These are phyloP conservation scores for Volucella inflata DNA, from an alignment of 2,888 invertebrate species.

Conservation along the genomic window DNA sequence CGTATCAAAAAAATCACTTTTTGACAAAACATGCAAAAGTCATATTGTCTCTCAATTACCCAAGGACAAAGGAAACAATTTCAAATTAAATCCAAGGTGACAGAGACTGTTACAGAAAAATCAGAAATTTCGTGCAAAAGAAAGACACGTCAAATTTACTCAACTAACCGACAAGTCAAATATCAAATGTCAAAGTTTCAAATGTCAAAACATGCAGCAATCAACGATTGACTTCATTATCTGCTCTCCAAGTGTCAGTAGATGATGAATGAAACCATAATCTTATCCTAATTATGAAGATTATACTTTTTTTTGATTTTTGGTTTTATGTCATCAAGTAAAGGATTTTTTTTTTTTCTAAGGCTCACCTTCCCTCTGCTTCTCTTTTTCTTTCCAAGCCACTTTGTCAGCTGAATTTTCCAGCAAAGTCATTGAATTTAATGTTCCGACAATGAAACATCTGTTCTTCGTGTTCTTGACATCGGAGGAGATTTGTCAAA, in stretches of 20 bases:
- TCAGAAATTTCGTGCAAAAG: neutral
- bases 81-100: constrained; percentile 9
- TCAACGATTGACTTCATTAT: constrained; percentile 51
- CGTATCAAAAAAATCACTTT: constrained; percentile 37
- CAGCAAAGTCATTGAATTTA: constrained; percentile 59
- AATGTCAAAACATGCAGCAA: constrained; percentile 38
- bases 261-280: constrained; percentile 37
- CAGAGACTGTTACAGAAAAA: constrained; percentile 3
- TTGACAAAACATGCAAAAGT: constrained; percentile 66
- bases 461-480: constrained; percentile 44
- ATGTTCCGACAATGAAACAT: constrained; percentile 59
- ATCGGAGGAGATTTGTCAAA: constrained; percentile 67
- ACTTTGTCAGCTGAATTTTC: neutral
- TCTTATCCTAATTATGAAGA: constrained; percentile 58
- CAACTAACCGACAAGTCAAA: constrained; percentile 24
- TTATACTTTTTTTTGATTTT: constrained; percentile 9
- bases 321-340: constrained; percentile 26
- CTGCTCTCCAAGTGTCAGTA: constrained; percentile 15
- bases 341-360: constrained; percentile 39
- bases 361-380: no score
- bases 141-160: constrained; percentile 27
- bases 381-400: no score
- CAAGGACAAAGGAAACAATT: constrained; percentile 63
- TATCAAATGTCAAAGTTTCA: constrained; percentile 44
- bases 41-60: constrained; percentile 53